A percentile compares a stretch with the other conserved stretches of the same genome.
phyloP scores from a whole-genome alignment of 1,140 invertebrate genomes.

The Drosophila seguyi region DNA sequence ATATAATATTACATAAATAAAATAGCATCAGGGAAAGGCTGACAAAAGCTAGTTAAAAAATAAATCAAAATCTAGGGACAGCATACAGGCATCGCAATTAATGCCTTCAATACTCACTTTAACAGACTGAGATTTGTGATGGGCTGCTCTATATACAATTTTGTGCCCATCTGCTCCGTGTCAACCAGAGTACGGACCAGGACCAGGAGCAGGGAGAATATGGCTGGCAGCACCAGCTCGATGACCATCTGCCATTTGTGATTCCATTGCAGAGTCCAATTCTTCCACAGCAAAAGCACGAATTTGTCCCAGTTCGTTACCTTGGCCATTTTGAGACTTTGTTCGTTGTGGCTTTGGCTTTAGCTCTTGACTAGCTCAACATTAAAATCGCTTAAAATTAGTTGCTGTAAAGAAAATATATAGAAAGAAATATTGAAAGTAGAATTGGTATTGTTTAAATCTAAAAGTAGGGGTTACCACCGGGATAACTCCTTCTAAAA shows the following conservation, averaged over 20 bases:
- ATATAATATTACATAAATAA: not conserved
- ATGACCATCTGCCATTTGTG: slow-evolving; percentile 90
- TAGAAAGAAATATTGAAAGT: not conserved
- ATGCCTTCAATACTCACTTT: slow-evolving; percentile 49
- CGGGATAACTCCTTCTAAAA: too few species aligned
- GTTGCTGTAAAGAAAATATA: not conserved
- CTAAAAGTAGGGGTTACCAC: too few species aligned
- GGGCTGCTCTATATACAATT: not conserved
- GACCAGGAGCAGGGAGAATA: slow-evolving; percentile 91
- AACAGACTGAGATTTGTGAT: slow-evolving; percentile 57
- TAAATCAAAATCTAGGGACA: slow-evolving; percentile 8
- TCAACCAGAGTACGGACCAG: slow-evolving; percentile 87
- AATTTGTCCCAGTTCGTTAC: slow-evolving; percentile 87
- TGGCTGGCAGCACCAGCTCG: slow-evolving; percentile 89
- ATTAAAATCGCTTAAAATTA: slow-evolving; percentile 40
- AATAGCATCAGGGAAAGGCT: not conserved
- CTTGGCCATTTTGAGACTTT: slow-evolving; percentile 53
- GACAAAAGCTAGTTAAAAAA: not conserved
- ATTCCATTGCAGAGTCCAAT: slow-evolving; percentile 91
- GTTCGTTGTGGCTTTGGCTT: slow-evolving; percentile 24
- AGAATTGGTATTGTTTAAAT: not conserved
- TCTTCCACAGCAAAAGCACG: slow-evolving; percentile 93
- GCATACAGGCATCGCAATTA: not conserved
- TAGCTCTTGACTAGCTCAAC: slow-evolving; percentile 11
- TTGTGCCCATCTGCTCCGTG: slow-evolving; percentile 54